Percentiles rank a stretch among this genome's conserved stretches.
phyloP scores from a whole-genome alignment of 1,140 invertebrate genomes.

The Hyphantria cunea region DNA sequence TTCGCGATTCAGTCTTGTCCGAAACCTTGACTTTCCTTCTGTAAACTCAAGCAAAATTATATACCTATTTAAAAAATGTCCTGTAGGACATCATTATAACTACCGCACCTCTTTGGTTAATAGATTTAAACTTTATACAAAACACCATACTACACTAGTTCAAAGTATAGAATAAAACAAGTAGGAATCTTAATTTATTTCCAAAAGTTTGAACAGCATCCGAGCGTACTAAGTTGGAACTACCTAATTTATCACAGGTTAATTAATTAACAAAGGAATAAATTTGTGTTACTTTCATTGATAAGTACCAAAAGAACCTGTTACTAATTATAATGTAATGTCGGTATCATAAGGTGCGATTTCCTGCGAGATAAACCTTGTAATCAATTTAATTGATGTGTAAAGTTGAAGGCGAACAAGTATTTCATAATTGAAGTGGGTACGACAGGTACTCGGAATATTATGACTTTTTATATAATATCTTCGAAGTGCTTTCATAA shows the following conservation, averaged over 20 bases:
- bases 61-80: too few species aligned
- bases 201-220: slow-evolving; percentile 29
- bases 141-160: too few species aligned
- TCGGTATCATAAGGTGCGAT: slow-evolving; percentile 47
- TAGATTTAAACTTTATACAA: too few species aligned
- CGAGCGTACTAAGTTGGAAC: slow-evolving; percentile 45
- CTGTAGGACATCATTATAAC: too few species aligned
- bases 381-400: slow-evolving; percentile 42
- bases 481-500: not conserved
- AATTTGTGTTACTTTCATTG: slow-evolving; percentile 62
- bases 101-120: too few species aligned
- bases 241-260: slow-evolving; percentile 54
- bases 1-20: too few species aligned
- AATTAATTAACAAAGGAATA: slow-evolving; percentile 54
- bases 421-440: not conserved
- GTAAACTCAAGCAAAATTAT: too few species aligned
- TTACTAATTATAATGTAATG: slow-evolving; percentile 33
- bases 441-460: not conserved
- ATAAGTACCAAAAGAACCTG: slow-evolving; percentile 57
- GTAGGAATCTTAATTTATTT: too few species aligned
- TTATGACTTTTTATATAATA: not conserved
- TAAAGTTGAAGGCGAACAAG: not conserved
- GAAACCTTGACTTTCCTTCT: too few species aligned
- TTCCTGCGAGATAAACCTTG: slow-evolving; percentile 11
- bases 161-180: too few species aligned